Evolutionary conservation across 2,113 vertebrate genomes (phyloP), one percentile per base, ranked within the genome.

Genomic region (Rhinichthys klamathensis): DNA sequence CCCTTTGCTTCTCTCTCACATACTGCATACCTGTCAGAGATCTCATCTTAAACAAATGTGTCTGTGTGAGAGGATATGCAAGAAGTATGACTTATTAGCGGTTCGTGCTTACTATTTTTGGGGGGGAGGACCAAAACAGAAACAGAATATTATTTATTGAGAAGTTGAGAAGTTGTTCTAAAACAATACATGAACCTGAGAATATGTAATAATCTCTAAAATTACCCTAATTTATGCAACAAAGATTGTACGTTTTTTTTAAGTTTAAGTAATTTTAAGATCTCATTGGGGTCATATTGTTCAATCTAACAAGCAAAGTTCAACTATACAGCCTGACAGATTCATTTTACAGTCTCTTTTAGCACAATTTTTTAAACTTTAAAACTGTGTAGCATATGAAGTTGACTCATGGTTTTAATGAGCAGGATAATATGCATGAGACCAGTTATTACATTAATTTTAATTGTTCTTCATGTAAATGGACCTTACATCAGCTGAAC

Each of bases 21-120:
- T 60, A 84, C 85, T 89, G 23, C 89, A 84, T 69, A 35, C 85
- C 86, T 86, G 84, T 63, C 72, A 73, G 74, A 87, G 89, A 87
- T 85, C 61, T 30, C 6, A 25, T 51, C 46, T 18, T 27, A 30
- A 75, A 10, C n/a, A 2, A 75, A 23, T 51, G 44, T 49, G 72
- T 75, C 25, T 30, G 3, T 16, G n/a, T 75, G 41, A 27, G 72
- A 16, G 44, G n/a, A 75, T 25, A n/a, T 23, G 18, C 5, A 6
- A 15, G n/a, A 27, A 25, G 41, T 35, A 70, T n/a, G 69, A 44
- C 16, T 16, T 75, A 25, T 25, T 27, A 27, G 25, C 5, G 7
- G 15, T 38, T 70, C 38, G 60, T 63, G 25, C 4, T 4, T 18
- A 67, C 2, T 18, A 2, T n/a, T n/a, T 35, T 23, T 21, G 7